Evolutionary conservation across 2,113 vertebrate genomes (phyloP).

Genomic region (Strix uralensis): DNA sequence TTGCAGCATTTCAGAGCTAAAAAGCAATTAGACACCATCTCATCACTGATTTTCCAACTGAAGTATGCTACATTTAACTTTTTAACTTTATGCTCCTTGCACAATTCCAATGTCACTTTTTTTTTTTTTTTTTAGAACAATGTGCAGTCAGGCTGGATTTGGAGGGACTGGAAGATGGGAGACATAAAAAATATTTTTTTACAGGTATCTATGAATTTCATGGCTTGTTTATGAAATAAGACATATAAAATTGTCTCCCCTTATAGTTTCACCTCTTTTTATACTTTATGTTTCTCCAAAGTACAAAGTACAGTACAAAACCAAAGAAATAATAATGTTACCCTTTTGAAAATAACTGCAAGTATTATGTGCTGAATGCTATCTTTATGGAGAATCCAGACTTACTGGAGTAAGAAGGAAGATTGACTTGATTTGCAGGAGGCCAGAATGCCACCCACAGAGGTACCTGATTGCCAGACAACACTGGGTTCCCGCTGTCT

Average conservation of each 20-base stretch:
- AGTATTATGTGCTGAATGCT: neutral
- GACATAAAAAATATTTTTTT: neutral
- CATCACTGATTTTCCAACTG: neutral
- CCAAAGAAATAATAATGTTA: neutral
- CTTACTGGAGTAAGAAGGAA: neutral
- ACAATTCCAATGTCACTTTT: neutral
- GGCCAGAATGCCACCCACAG: neutral
- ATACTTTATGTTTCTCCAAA: neutral
- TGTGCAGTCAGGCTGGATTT: neutral
- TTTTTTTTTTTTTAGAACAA: neutral
- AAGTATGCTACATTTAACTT: neutral
- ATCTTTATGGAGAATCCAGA: neutral
- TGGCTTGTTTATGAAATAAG: neutral
- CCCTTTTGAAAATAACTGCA: neutral
- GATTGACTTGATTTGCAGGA: neutral
- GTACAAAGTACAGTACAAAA: neutral
- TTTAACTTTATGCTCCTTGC: neutral
- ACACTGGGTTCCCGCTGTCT: neutral
- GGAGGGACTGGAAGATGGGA: neutral
- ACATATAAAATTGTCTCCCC: neutral
- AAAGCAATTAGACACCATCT: neutral
- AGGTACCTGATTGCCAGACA: neutral
- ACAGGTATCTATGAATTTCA: neutral
- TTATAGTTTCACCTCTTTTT: neutral
- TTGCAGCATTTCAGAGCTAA: neutral